Evolutionary conservation across 2,113 vertebrate species (phyloP).

Genomic region (Solea senegalensis): DNA sequence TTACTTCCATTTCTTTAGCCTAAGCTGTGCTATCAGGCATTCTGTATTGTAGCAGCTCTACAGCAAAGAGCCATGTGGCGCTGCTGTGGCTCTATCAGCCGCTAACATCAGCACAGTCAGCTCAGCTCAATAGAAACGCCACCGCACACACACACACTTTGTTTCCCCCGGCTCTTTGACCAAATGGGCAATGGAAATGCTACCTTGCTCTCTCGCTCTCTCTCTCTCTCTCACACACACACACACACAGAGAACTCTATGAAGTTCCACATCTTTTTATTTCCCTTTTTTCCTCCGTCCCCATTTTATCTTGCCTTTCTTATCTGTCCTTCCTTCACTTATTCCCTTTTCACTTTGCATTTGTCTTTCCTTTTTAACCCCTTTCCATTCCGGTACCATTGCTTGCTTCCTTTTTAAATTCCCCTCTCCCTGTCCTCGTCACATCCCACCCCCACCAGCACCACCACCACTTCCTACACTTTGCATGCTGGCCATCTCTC

Average conservation of each 20-base stretch:
- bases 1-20: conserved; percentile 44
- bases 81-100: conserved; percentile 60
- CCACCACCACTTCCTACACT: conserved; percentile 18
- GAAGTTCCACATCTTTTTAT: conserved; percentile 4
- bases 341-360: conserved; percentile 18
- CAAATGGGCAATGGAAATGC: conserved; percentile 19
- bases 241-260: conserved; percentile 7
- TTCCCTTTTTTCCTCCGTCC: not conserved
- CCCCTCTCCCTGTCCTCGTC: conserved; percentile 44
- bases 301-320: conserved; percentile 10
- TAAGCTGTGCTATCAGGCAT: conserved; percentile 51
- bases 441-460: not conserved
- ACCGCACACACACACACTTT: conserved; percentile 36
- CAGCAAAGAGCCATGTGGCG: conserved; percentile 55
- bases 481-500: conserved; percentile 36
- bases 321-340: conserved; percentile 6
- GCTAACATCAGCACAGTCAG: conserved; percentile 70
- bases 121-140: conserved; percentile 49
- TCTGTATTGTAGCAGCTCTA: conserved; percentile 53
- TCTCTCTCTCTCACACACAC: not conserved
- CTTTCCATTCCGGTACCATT: conserved; percentile 30
- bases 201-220: not conserved
- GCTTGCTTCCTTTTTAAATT: conserved; percentile 50
- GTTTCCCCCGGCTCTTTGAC: conserved; percentile 37
- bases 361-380: not conserved